Evolutionary conservation across 1,140 invertebrate genomes (phyloP).

Genomic region (Chrysomallon squamiferum): DNA sequence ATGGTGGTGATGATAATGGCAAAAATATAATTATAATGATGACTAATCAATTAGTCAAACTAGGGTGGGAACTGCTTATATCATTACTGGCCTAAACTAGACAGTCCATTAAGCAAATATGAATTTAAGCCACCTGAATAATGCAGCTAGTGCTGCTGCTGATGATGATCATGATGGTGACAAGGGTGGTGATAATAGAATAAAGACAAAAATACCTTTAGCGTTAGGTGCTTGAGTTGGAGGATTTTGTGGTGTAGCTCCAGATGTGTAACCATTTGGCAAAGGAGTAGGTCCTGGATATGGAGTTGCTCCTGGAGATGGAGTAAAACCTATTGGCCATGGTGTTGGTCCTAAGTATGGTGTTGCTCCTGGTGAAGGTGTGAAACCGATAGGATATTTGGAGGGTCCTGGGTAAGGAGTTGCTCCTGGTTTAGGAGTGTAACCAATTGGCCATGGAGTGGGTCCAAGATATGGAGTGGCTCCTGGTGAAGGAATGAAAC

Average conservation of each 20-base stretch:
- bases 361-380: background rate
- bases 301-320: background rate
- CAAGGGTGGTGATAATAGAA: too few species aligned
- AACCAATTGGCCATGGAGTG: background rate
- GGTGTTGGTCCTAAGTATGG: constrained; percentile 1
- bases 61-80: too few species aligned
- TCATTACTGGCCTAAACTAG: too few species aligned
- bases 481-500: background rate
- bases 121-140: too few species aligned
- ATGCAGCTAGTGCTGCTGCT: too few species aligned
- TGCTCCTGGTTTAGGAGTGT: background rate
- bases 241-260: background rate
- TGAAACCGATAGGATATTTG: background rate
- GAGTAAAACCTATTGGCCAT: background rate
- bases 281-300: background rate
- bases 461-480: constrained; percentile 2
- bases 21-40: too few species aligned
- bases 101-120: too few species aligned
- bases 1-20: too few species aligned
- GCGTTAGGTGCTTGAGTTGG: background rate
- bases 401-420: constrained; percentile 3
- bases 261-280: background rate
- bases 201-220: too few species aligned
- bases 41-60: too few species aligned
- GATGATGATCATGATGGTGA: too few species aligned